phyloP scores from a whole-genome alignment of 1,140 invertebrate genomes.

The Maniola jurtina region DNA sequence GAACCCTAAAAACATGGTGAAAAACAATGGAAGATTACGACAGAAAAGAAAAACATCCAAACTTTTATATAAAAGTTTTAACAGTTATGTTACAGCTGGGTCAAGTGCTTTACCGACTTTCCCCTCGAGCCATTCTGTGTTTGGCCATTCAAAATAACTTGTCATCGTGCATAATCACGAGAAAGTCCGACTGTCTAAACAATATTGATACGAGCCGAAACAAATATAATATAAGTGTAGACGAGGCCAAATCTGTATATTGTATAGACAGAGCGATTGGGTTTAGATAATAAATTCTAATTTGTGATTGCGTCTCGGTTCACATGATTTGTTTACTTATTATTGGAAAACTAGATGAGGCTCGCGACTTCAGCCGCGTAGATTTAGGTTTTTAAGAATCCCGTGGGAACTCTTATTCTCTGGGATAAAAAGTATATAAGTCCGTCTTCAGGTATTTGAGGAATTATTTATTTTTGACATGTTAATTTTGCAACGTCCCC shows the following conservation, averaged over 20 bases:
- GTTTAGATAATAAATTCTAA: background rate
- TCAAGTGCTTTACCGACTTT: constrained; percentile 20
- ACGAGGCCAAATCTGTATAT: background rate
- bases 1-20: background rate
- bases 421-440: no score
- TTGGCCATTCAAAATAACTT: constrained; percentile 17
- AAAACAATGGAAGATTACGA: background rate
- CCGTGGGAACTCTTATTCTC: no score
- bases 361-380: no score
- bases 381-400: no score
- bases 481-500: no score
- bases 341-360: no score
- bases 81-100: constrained; percentile 16
- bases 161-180: constrained; percentile 21
- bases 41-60: background rate
- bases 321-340: background rate
- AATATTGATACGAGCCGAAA: constrained; percentile 11
- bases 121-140: constrained; percentile 17
- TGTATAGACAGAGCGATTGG: background rate
- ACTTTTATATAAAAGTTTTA: constrained; percentile 6
- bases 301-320: background rate
- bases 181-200: constrained; percentile 22
- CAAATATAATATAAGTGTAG: constrained; percentile 6
- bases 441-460: no score
- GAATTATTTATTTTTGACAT: no score